Conservation (phyloP, 1,140 invertebrate species). For the Tribolium castaneum region DNA sequence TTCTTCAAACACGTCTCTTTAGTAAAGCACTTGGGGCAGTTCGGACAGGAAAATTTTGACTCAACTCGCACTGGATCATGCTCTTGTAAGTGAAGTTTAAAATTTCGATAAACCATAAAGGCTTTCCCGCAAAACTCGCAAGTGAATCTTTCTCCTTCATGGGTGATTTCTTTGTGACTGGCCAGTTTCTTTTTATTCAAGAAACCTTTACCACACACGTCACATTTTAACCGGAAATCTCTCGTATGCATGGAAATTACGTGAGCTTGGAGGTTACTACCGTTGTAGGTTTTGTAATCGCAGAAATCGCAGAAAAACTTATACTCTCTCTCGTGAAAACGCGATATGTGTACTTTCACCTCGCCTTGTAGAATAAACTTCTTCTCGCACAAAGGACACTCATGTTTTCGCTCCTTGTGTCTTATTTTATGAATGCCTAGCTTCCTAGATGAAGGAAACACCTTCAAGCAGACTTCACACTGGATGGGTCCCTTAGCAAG, state of each 20-base stretch:
- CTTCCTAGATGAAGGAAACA: neutral
- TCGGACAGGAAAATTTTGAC: neutral
- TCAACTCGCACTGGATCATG: neutral
- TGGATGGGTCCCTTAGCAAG: neutral
- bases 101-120: neutral
- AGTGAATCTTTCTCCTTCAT: neutral
- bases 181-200: neutral
- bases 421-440: neutral
- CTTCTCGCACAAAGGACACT: neutral
- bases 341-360: neutral
- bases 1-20: constrained; percentile 60
- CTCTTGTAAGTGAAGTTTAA: neutral
- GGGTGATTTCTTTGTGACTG: too few species aligned
- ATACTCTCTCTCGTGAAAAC: neutral
- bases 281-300: neutral
- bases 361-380: neutral
- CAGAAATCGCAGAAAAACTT: neutral
- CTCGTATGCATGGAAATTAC: neutral
- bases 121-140: neutral
- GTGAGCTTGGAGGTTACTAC: neutral
- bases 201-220: neutral
- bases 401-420: neutral
- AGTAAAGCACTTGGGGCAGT: neutral
- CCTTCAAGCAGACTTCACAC: neutral
- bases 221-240: neutral